Conservation (phyloP, 1,140 invertebrate genomes). For the Scylla paramamosain region DNA sequence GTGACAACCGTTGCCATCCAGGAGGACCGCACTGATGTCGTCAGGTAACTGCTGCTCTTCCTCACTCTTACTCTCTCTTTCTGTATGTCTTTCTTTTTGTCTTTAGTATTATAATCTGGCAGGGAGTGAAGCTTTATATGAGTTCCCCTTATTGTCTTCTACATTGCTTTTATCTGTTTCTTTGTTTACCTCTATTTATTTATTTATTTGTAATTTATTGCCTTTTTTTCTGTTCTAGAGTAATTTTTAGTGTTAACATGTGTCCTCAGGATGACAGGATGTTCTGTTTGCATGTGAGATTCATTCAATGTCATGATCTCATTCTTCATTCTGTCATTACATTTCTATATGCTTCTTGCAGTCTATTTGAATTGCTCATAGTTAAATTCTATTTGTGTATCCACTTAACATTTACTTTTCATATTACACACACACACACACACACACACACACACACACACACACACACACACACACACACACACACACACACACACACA, state of each 20-base stretch:
- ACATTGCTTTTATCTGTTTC: too few species aligned
- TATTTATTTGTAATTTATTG: too few species aligned
- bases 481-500: too few species aligned
- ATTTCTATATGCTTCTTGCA: neutral
- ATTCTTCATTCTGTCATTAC: too few species aligned
- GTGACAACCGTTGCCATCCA: constrained; percentile 77
- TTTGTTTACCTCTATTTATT: too few species aligned
- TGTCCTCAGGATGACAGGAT: neutral
- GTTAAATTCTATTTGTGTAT: neutral
- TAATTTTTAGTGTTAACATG: too few species aligned
- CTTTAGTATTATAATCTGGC: too few species aligned
- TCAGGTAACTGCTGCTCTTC: constrained; percentile 66
- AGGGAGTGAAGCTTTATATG: too few species aligned
- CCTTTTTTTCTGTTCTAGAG: too few species aligned
- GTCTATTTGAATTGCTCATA: neutral
- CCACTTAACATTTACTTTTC: neutral
- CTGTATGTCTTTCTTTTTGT: neutral
- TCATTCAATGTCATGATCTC: neutral
- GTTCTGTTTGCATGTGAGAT: neutral
- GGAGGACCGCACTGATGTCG: constrained; percentile 76
- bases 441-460: too few species aligned
- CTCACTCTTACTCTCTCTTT: constrained; percentile 23
- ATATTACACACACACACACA: neutral
- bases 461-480: too few species aligned
- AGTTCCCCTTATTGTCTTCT: too few species aligned